Conservation (phyloP, 2,113 vertebrate genomes). For the Vulpes lagopus region DNA sequence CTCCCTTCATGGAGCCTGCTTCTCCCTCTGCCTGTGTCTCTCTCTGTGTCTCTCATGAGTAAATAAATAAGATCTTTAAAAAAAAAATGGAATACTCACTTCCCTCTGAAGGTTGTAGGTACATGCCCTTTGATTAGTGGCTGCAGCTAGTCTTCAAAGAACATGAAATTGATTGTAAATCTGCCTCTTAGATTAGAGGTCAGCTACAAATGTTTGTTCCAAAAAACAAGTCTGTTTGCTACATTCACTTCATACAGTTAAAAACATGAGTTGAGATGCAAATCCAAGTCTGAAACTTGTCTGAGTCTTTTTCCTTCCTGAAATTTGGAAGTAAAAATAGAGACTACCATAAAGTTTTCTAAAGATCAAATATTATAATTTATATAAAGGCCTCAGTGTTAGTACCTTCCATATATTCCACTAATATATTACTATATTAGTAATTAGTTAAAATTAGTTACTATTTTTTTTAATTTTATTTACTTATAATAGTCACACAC, state of each 20-base stretch:
- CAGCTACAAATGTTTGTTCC: background rate
- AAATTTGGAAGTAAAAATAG: background rate
- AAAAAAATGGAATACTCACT: background rate
- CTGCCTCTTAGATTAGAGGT: background rate
- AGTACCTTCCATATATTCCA: background rate
- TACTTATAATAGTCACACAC: no score
- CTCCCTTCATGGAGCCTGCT: no score
- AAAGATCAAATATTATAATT: background rate
- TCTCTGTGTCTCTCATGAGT: no score
- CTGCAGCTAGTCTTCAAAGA: constrained; percentile 6
- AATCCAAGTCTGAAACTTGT: background rate
- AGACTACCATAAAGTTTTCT: background rate
- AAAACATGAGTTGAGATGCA: background rate
- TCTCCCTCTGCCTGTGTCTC: no score
- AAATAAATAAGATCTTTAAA: no score
- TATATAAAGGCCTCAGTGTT: background rate
- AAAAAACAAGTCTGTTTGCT: background rate
- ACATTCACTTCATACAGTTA: background rate
- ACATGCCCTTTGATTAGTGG: background rate
- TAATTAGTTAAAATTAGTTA: background rate
- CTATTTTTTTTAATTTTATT: background rate
- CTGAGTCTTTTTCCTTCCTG: background rate
- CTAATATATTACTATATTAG: no score
- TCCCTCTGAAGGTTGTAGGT: background rate
- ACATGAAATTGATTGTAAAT: background rate